These are phyloP conservation scores for Philereme transversata DNA, from an alignment of 2,888 invertebrate genomes.

Conservation along the genomic window DNA sequence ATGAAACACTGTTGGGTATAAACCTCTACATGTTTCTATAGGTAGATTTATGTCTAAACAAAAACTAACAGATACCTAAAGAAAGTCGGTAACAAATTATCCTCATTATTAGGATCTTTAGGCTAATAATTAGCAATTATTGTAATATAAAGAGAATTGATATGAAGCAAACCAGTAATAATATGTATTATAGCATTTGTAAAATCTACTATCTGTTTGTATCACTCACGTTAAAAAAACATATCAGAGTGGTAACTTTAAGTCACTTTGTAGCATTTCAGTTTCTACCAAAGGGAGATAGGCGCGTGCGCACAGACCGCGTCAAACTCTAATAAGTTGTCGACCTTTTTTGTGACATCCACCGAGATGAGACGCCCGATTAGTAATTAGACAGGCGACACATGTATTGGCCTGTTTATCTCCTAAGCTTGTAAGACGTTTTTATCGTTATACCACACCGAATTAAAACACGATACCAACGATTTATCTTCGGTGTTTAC, in stretches of 20 bases:
- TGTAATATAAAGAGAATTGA: no score
- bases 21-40: not conserved
- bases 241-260: no score
- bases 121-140: no score
- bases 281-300: slow-evolving; percentile 8
- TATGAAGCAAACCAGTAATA: no score
- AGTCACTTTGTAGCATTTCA: no score
- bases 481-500: slow-evolving; percentile 22
- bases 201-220: no score
- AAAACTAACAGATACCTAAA: not conserved
- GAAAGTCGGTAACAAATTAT: no score
- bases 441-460: slow-evolving; percentile 53
- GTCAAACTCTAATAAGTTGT: slow-evolving; percentile 71
- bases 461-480: slow-evolving; percentile 35
- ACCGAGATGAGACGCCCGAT: slow-evolving; percentile 73
- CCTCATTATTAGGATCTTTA: no score
- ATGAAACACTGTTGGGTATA: not conserved
- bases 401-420: slow-evolving; percentile 76
- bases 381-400: slow-evolving; percentile 81
- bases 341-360: slow-evolving; percentile 68
- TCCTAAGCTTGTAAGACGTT: slow-evolving; percentile 67
- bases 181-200: no score
- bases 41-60: not conserved
- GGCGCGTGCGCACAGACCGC: slow-evolving; percentile 67
- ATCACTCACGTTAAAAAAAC: no score